Evolutionary conservation across 2,888 invertebrate species (phyloP), one percentile per base, ranked within the genome.

Genomic region (Polymixis flavicincta): DNA sequence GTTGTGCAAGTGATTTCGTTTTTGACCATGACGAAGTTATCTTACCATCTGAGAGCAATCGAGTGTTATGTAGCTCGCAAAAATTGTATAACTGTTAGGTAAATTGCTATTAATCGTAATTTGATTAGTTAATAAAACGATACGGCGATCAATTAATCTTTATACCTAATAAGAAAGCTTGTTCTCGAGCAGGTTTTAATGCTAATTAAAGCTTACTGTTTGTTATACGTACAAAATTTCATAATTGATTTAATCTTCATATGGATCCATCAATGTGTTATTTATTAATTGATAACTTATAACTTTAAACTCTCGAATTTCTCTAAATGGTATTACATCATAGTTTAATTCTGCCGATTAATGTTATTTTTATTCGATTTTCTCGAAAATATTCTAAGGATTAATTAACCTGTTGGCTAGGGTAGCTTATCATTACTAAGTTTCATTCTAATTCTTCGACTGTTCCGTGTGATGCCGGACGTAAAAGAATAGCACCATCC

Each of bases 1-100:
- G 82, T 91, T 90, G 88, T 89, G 88, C 86, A 88, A 86, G 83
- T 87, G 84, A 90, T 93, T 94, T 93, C 90, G 86, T 91, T 92
- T 93, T 88, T 86, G 84, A 81, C 72, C 83, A 76, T 80, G 77
- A 81, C 83, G 71, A 79, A 75, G 71, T 68, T 81, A 64, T 77
- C 83, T 76, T 50, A 42, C 45, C 52, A 77, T 66, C 69, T 71
- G 37, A 69, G 69, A 71, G 74, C 68, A 67, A 61, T 77, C 52
- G 48, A 60, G 45, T 83, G 37, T 75, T 70, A 66, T 70, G 63
- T 76, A 60, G 54, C 55, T 61, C 54, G 17, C 37, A 13, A 74
- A 74, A 63, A 61, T 52, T 1, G 48, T 65, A 48, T 60, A 55
- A 64, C 50, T 65, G n/a, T 52, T 55, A 60, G 32, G 60, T 60